phyloP scores from a whole-genome alignment of 2,888 invertebrate species.

The Cepaea hortensis region DNA sequence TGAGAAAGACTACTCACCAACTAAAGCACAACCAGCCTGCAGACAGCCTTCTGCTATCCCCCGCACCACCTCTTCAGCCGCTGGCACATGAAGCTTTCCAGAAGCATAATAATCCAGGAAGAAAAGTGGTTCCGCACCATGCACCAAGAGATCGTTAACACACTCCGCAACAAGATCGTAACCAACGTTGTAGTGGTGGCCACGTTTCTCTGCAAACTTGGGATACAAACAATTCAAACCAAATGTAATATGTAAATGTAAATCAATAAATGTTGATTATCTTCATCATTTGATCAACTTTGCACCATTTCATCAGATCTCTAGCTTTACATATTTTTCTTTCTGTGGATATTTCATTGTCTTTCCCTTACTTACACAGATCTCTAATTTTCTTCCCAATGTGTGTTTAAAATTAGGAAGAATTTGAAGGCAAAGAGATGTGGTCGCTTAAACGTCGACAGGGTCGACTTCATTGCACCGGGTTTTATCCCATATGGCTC shows the following conservation, averaged over 20 bases:
- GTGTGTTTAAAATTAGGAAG: too few relatives aligned
- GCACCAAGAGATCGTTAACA: slow-evolving; percentile 95
- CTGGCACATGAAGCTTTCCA: slow-evolving; percentile 87
- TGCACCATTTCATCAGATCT: too few relatives aligned
- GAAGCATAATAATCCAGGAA: slow-evolving; percentile 98
- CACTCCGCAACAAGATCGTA: slow-evolving; percentile 98
- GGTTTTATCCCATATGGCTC: too few relatives aligned
- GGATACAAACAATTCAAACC: slow-evolving; percentile 22
- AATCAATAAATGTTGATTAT: background rate
- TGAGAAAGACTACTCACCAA: slow-evolving; percentile 81
- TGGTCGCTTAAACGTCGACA: too few relatives aligned
- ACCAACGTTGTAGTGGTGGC: slow-evolving; percentile 89
- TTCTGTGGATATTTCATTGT: too few relatives aligned
- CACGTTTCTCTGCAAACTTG: slow-evolving; percentile 88
- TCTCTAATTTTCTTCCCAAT: too few relatives aligned
- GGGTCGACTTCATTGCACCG: too few relatives aligned
- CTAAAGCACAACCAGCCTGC: slow-evolving; percentile 89
- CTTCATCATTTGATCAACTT: background rate
- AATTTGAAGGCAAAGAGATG: too few relatives aligned
- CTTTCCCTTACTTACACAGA: too few relatives aligned
- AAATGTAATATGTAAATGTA: background rate
- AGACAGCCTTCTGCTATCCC: slow-evolving; percentile 93
- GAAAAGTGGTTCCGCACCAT: slow-evolving; percentile 95
- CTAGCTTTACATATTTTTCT: too few relatives aligned
- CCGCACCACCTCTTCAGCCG: slow-evolving; percentile 86